Evolutionary conservation across 2,797 vertebrate genomes (phyloP).

Genomic region (Poeciliopsis infans): DNA sequence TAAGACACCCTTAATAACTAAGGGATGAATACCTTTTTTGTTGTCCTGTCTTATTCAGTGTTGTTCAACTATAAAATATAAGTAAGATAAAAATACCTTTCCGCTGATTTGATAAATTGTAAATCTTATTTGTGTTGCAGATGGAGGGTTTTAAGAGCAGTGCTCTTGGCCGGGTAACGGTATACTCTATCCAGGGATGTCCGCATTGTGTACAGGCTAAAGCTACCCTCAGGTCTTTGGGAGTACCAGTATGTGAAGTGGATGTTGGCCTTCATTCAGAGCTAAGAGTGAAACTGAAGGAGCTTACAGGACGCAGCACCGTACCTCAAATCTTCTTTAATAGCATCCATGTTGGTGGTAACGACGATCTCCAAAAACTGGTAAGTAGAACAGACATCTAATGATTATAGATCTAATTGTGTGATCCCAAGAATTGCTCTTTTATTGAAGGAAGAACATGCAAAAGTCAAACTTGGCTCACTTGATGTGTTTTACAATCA

Average conservation of each 20-base stretch:
- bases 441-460: not conserved
- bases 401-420: not conserved
- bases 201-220: slow-evolving; percentile 80
- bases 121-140: slow-evolving; percentile 38
- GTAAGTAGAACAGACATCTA: slow-evolving; percentile 54
- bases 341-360: slow-evolving; percentile 76
- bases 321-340: slow-evolving; percentile 86
- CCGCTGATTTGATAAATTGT: not conserved
- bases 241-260: slow-evolving; percentile 74
- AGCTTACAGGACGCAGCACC: slow-evolving; percentile 74
- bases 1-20: not conserved
- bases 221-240: slow-evolving; percentile 65
- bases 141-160: slow-evolving; percentile 70
- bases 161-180: slow-evolving; percentile 72
- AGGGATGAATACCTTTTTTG: not conserved
- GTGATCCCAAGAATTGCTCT: not conserved
- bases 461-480: not conserved
- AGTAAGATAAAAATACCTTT: not conserved
- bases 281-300: slow-evolving; percentile 69
- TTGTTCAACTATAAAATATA: not conserved
- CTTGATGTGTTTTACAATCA: slow-evolving; percentile 7
- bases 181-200: slow-evolving; percentile 81
- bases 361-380: slow-evolving; percentile 78
- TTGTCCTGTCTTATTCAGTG: not conserved
- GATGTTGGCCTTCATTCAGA: slow-evolving; percentile 73